Percentiles rank a stretch among this genome's conserved stretches.
Evolutionary conservation across 2,797 vertebrate genomes (phyloP).

Genomic region (Rhabdomys pumilio): DNA sequence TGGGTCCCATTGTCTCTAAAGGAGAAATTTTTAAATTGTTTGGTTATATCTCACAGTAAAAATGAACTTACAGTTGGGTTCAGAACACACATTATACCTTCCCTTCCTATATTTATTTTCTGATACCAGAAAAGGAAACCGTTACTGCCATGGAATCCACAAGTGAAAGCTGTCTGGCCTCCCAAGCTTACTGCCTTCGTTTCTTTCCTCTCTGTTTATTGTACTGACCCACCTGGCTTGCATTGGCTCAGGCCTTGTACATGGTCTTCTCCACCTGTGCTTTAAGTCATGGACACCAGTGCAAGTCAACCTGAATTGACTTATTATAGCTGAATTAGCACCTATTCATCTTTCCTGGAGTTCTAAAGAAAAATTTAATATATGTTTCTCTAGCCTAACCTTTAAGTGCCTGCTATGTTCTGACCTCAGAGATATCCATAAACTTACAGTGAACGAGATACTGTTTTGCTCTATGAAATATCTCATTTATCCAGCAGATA

Average conservation of each 20-base stretch:
- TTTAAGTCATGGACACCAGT: neutral
- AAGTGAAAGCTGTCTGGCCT: neutral
- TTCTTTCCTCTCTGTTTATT: neutral
- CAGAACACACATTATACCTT: neutral
- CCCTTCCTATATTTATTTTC: neutral
- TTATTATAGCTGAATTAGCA: neutral
- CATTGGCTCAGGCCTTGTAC: neutral
- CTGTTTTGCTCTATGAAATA: slow-evolving; percentile 15
- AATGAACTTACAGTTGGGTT: neutral
- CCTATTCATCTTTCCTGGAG: neutral
- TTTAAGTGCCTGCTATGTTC: neutral
- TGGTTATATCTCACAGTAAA: neutral
- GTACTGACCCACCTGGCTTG: neutral
- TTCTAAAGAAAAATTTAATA: slow-evolving; percentile 21
- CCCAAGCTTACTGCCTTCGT: neutral
- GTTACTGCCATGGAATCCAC: neutral
- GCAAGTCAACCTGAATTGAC: neutral
- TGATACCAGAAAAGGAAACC: slow-evolving; percentile 16
- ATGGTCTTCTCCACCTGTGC: neutral
- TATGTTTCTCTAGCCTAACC: neutral
- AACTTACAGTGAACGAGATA: neutral
- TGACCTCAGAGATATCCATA: slow-evolving; percentile 47
- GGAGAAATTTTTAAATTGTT: slow-evolving; percentile 49
- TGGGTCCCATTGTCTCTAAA: slow-evolving; percentile 24
- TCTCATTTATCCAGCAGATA: slow-evolving; percentile 7